phyloP scores from a whole-genome alignment of 2,888 invertebrate species.

The Acronicta psi region DNA sequence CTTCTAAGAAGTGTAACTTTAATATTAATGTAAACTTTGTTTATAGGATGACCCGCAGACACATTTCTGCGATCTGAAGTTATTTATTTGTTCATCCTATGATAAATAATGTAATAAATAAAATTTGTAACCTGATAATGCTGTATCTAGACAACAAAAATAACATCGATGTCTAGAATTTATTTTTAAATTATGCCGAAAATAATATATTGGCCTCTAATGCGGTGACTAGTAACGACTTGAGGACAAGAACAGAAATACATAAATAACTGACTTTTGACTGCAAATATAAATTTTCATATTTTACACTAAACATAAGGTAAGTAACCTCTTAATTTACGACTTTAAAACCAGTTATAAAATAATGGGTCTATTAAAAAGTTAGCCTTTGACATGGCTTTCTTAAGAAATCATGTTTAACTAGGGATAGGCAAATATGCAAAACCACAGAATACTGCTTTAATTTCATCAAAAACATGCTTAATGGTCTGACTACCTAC shows the following conservation, averaged over 20 bases:
- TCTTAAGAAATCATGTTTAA: not conserved
- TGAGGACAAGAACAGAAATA: conserved; percentile 4
- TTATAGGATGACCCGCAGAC: not conserved
- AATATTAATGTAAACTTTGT: not conserved
- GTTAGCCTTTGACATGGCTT: conserved; percentile 3
- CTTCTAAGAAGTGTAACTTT: not conserved
- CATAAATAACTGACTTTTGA: not conserved
- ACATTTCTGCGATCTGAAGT: not conserved
- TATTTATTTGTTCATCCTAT: conserved; percentile 2
- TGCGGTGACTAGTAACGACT: not conserved
- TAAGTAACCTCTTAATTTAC: conserved; percentile 5
- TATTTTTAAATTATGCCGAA: not conserved
- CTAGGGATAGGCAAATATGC: not conserved
- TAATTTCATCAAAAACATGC: conserved; percentile 1
- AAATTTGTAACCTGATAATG: not conserved
- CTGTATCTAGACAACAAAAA: conserved; percentile 1
- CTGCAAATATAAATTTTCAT: not conserved
- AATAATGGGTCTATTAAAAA: not conserved
- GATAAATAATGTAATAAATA: not conserved
- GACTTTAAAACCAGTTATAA: not conserved
- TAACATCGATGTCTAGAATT: conserved; percentile 1
- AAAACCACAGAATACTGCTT: not conserved
- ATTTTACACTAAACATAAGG: conserved; percentile 1
- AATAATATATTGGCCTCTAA: not conserved
- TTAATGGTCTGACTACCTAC: not conserved